Conservation (phyloP, 2,888 invertebrate genomes). For the Malacosoma neustria region DNA sequence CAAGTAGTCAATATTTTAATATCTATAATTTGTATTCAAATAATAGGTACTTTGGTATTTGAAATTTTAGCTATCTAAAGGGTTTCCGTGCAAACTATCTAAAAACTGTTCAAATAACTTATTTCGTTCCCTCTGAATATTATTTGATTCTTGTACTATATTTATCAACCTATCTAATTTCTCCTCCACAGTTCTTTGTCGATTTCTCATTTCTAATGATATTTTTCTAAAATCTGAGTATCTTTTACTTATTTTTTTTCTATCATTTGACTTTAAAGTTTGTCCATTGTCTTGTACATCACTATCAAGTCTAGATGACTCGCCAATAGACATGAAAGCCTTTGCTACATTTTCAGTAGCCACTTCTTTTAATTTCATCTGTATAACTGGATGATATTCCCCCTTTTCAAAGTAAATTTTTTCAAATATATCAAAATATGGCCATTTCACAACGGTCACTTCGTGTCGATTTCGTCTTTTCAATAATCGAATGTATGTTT, state of each 20-base stretch:
- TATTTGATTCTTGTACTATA: conserved; percentile 65
- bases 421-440: conserved; percentile 59
- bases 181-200: conserved; percentile 55
- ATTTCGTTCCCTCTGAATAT: conserved; percentile 58
- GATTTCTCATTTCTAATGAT: conserved; percentile 54
- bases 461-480: conserved; percentile 49
- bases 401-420: conserved; percentile 55
- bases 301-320: conserved; percentile 28
- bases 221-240: conserved; percentile 53
- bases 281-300: conserved; percentile 32
- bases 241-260: conserved; percentile 37
- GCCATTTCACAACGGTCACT: conserved; percentile 50
- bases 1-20: no score
- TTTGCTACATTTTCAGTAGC: conserved; percentile 47
- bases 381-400: conserved; percentile 54
- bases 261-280: conserved; percentile 37
- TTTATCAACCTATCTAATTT: conserved; percentile 60
- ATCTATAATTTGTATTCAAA: no score
- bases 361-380: conserved; percentile 47
- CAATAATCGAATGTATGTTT: conserved; percentile 54
- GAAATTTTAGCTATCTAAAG: background rate
- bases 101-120: conserved; percentile 55
- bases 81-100: conserved; percentile 37
- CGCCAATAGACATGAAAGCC: conserved; percentile 42
- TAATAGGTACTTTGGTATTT: no score